A percentile compares a stretch with the other conserved stretches of the same genome.
Evolutionary conservation across 2,113 vertebrate genomes (phyloP).

Genomic region (Todiramphus chloris): DNA sequence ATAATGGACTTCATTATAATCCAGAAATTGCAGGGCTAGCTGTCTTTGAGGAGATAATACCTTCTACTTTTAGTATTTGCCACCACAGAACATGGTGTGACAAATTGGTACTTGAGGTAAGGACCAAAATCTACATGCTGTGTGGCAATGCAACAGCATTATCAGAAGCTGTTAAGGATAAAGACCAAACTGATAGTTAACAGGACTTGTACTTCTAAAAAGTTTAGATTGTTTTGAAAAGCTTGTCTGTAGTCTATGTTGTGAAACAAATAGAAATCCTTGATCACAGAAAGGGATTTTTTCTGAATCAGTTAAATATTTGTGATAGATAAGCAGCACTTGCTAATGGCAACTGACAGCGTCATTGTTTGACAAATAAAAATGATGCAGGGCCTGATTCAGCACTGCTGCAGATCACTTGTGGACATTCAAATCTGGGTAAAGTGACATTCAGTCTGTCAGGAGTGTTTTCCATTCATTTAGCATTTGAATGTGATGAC

Average conservation of each 20-base stretch:
- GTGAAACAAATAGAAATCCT: not conserved
- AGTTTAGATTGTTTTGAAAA: not conserved
- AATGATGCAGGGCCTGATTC: not conserved
- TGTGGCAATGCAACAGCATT: not conserved
- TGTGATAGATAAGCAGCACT: not conserved
- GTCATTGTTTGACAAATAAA: not conserved
- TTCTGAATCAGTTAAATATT: not conserved
- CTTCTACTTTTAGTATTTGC: not conserved
- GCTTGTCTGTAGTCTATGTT: not conserved
- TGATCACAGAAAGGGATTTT: not conserved
- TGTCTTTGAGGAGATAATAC: not conserved
- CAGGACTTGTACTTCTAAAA: not conserved
- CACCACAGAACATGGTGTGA: not conserved
- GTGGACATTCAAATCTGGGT: not conserved
- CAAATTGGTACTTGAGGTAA: not conserved
- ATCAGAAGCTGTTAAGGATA: not conserved
- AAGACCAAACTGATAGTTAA: not conserved
- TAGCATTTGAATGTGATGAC: not conserved
- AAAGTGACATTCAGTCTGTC: not conserved
- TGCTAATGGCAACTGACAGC: not conserved
- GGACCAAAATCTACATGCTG: not conserved
- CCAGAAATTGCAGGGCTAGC: not conserved
- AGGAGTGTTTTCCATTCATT: not conserved
- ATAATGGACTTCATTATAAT: not conserved
- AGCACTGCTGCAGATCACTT: not conserved